Evolutionary conservation across 2,797 vertebrate genomes (phyloP).

Genomic region (Pseudotriccus pelzelni): DNA sequence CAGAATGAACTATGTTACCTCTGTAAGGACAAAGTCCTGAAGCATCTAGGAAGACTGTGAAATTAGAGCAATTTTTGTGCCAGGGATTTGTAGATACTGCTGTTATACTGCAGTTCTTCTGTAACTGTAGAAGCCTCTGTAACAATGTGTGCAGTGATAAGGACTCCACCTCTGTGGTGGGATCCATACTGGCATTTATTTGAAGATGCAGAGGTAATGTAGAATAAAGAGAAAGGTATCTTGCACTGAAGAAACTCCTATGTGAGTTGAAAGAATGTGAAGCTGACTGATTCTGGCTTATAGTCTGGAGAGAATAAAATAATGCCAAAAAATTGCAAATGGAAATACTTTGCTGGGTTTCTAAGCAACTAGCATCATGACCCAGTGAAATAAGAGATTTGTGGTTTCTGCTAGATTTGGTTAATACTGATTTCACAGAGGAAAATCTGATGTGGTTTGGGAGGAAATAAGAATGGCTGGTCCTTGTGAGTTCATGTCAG

Average conservation of each 20-base stretch:
- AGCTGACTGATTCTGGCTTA: neutral
- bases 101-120: neutral
- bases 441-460: neutral
- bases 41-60: neutral
- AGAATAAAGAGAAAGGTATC: neutral
- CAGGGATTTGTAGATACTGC: neutral
- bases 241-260: neutral
- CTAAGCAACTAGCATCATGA: neutral
- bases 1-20: neutral
- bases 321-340: neutral
- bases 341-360: neutral
- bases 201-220: neutral
- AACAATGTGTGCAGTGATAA: neutral
- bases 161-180: neutral
- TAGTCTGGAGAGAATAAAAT: neutral
- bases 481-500: neutral
- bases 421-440: neutral
- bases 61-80: neutral
- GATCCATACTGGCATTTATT: neutral
- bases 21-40: neutral
- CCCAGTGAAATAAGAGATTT: neutral
- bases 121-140: neutral
- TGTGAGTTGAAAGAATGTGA: neutral
- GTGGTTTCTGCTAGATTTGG: neutral
- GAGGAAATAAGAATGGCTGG: neutral